phyloP scores from a whole-genome alignment of 2,888 invertebrate species.

The Tetragnatha montana region DNA sequence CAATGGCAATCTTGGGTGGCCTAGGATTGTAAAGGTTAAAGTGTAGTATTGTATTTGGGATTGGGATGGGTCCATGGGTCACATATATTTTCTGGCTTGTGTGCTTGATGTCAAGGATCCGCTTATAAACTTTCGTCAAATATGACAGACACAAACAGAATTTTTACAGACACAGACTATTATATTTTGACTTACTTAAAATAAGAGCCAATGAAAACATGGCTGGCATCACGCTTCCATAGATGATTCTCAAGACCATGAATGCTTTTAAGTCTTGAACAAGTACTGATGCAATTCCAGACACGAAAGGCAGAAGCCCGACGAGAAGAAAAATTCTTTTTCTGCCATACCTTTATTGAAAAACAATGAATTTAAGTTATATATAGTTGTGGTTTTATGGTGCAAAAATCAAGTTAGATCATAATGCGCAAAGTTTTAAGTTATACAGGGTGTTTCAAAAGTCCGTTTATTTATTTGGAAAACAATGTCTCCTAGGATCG shows the following conservation, averaged over 20 bases:
- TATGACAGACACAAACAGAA: too few relatives aligned
- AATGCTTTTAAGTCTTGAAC: background rate
- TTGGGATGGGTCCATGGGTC: too few relatives aligned
- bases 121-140: too few relatives aligned
- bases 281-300: background rate
- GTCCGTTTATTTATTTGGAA: too few relatives aligned
- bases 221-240: background rate
- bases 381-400: background rate
- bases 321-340: background rate
- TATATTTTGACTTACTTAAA: background rate
- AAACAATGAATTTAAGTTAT: background rate
- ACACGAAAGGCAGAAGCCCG: background rate
- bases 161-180: too few relatives aligned
- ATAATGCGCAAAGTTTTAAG: background rate
- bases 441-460: background rate
- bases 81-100: too few relatives aligned
- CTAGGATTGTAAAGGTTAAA: background rate
- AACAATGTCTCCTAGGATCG: too few relatives aligned
- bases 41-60: background rate
- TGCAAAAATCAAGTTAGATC: background rate
- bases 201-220: background rate
- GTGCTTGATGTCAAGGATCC: too few relatives aligned
- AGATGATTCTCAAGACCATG: background rate
- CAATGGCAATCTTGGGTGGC: background rate
- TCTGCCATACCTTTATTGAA: background rate